phyloP scores from a whole-genome alignment of 2,797 vertebrate genomes.

The Orestias chungarensis region DNA sequence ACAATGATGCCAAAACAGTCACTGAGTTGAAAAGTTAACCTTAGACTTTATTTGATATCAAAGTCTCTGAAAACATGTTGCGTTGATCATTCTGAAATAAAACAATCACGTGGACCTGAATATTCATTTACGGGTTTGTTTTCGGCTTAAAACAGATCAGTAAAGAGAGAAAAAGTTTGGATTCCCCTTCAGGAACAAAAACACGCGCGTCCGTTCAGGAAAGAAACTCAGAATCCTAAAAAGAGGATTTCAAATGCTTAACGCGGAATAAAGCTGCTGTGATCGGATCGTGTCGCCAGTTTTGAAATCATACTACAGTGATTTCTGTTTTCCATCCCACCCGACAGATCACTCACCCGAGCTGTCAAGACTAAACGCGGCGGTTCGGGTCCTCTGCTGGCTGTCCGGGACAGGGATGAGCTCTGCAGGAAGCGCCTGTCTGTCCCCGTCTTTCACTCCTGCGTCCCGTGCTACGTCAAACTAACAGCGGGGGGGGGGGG shows the following conservation, averaged over 20 bases:
- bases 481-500: too few species aligned
- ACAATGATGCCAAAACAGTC: too few species aligned
- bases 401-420: too few species aligned
- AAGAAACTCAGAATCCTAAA: background rate
- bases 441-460: background rate
- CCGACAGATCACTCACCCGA: background rate
- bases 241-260: background rate
- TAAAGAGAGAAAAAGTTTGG: conserved; percentile 34
- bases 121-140: background rate
- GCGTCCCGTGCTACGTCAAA: background rate
- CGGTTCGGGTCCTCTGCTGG: background rate
- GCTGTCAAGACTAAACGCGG: background rate
- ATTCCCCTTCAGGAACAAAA: conserved; percentile 26
- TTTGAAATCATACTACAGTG: background rate
- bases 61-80: background rate
- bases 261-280: background rate
- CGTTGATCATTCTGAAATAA: too few species aligned
- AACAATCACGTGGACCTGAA: background rate
- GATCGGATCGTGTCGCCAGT: conserved; percentile 16
- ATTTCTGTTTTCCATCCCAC: background rate
- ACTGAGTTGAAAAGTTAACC: too few species aligned
- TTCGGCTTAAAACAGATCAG: background rate
- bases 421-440: background rate
- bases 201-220: background rate
- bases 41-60: too few species aligned